A percentile compares a stretch with the other conserved stretches of the same genome.
phyloP scores from a whole-genome alignment of 2,113 vertebrate genomes.

The Hirundichthys speculiger region DNA sequence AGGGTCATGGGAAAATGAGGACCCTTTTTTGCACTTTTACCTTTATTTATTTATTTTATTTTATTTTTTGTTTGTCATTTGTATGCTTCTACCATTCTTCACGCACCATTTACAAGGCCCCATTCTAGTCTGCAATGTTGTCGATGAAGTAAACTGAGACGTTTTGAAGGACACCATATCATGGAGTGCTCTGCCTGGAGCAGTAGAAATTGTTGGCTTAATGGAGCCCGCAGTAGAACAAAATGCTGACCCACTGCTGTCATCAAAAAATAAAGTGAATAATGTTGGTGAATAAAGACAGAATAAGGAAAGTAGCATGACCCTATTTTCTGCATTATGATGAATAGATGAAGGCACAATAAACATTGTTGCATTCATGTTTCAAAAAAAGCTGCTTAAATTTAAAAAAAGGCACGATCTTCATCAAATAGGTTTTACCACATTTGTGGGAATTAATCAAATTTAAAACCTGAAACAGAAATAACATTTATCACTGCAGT shows the following conservation, averaged over 20 bases:
- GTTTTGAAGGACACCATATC: constrained; percentile 35
- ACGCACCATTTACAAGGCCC: constrained; percentile 4
- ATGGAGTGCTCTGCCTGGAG: constrained; percentile 23
- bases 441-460: background rate
- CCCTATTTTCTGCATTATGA: too few species aligned
- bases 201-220: constrained; percentile 34
- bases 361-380: too few species aligned
- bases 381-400: too few species aligned
- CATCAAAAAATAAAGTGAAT: constrained; percentile 44
- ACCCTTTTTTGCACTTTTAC: too few species aligned
- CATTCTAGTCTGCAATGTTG: constrained; percentile 13
- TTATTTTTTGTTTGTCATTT: background rate
- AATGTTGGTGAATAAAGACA: constrained; percentile 4
- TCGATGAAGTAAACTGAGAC: constrained; percentile 16
- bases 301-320: constrained; percentile 10
- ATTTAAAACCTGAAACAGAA: constrained; percentile 12
- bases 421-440: too few species aligned
- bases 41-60: too few species aligned
- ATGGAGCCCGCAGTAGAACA: constrained; percentile 31
- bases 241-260: constrained; percentile 55
- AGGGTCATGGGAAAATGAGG: too few species aligned
- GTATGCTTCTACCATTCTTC: background rate
- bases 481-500: constrained; percentile 28
- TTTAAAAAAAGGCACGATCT: too few species aligned
- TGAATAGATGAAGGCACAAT: too few species aligned